These are phyloP conservation scores for Ptychochromis oligacanthus DNA, from an alignment of 2,113 vertebrate species.

Conservation along the genomic window DNA sequence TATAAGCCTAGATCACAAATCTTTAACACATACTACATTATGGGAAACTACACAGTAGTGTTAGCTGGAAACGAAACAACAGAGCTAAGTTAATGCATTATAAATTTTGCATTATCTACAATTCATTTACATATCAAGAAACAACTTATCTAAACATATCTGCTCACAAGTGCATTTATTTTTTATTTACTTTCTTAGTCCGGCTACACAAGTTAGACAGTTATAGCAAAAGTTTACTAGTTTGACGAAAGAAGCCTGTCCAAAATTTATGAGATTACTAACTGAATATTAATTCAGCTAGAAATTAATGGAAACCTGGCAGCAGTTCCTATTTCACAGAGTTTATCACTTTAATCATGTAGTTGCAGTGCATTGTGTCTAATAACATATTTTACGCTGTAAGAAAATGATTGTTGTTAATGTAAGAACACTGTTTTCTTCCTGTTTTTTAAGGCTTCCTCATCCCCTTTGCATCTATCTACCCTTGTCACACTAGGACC, in stretches of 20 bases:
- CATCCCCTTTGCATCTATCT: not conserved
- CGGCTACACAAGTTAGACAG: slow-evolving; percentile 73
- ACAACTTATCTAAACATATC: slow-evolving; percentile 79
- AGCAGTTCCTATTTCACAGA: slow-evolving; percentile 1
- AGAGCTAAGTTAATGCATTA: slow-evolving; percentile 1
- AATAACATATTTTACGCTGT: not conserved
- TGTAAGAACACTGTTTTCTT: not conserved
- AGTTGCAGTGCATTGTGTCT: not conserved
- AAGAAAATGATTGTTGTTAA: not conserved
- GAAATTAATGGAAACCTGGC: slow-evolving; percentile 73
- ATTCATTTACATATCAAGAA: slow-evolving; percentile 69
- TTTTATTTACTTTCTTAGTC: slow-evolving; percentile 71
- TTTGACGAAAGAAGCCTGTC: slow-evolving; percentile 83
- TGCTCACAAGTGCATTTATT: slow-evolving; percentile 64
- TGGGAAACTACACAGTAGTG: not conserved
- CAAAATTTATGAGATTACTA: slow-evolving; percentile 74
- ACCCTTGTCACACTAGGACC: not conserved
- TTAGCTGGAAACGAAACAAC: slow-evolving; percentile 18
- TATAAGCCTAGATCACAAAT: slow-evolving; percentile 32
- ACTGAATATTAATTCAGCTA: slow-evolving; percentile 76
- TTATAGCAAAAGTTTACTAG: slow-evolving; percentile 72
- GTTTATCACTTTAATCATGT: not conserved
- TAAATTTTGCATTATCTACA: slow-evolving; percentile 25
- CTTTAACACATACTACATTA: slow-evolving; percentile 28
- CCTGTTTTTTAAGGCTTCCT: not conserved